Evolutionary conservation across 2,797 vertebrate genomes (phyloP).

Genomic region (Cossypha caffra): DNA sequence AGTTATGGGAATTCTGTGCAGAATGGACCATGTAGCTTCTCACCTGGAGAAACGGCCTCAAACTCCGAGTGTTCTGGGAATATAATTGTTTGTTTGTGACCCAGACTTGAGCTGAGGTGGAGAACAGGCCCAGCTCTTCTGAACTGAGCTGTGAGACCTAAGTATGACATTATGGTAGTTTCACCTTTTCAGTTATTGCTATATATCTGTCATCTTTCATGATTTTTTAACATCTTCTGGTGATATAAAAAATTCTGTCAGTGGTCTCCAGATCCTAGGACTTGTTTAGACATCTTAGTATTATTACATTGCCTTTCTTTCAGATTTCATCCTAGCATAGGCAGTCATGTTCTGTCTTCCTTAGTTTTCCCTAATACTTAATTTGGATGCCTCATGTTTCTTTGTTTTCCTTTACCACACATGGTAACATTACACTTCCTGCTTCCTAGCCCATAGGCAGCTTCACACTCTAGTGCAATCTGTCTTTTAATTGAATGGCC

Average conservation of each 20-base stretch:
- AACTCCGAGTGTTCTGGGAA: background rate
- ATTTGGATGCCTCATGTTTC: background rate
- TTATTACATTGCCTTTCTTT: background rate
- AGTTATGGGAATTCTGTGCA: background rate
- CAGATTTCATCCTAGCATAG: background rate
- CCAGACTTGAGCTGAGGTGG: background rate
- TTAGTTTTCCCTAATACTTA: background rate
- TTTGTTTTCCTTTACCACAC: background rate
- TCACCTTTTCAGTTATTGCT: background rate
- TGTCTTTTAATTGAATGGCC: background rate
- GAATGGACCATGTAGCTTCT: background rate
- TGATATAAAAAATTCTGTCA: background rate
- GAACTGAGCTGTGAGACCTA: background rate
- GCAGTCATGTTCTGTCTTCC: background rate
- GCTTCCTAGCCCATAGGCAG: background rate
- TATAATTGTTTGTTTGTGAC: background rate
- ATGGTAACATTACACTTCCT: background rate
- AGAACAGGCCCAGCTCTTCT: background rate
- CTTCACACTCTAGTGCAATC: background rate
- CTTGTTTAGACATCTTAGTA: background rate
- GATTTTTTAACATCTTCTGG: background rate
- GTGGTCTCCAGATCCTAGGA: background rate
- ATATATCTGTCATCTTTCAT: background rate
- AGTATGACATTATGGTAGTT: background rate
- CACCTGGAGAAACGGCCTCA: background rate